Evolutionary conservation across 2,113 vertebrate genomes (phyloP).

Genomic region (Vidua chalybeata): DNA sequence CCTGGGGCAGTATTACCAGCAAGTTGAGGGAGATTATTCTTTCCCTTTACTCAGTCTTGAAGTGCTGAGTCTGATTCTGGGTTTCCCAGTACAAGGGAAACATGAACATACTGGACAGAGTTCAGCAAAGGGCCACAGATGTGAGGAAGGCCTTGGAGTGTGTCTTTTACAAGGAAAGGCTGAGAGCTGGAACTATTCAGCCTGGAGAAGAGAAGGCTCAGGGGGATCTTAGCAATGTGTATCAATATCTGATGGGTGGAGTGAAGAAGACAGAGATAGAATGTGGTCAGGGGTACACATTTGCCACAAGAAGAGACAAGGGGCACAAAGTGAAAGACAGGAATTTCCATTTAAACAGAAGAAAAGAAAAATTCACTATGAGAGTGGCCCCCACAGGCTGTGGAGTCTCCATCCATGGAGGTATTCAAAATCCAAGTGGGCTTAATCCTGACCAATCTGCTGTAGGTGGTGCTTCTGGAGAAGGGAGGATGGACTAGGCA

Average conservation of each 20-base stretch:
- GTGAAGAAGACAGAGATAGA: neutral
- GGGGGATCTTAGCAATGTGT: neutral
- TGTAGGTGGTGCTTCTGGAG: neutral
- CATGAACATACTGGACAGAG: neutral
- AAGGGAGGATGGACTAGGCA: no score
- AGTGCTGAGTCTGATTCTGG: neutral
- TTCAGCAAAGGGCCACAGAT: neutral
- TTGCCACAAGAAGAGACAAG: neutral
- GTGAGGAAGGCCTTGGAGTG: neutral
- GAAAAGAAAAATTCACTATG: neutral
- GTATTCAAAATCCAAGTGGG: neutral
- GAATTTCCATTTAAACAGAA: neutral
- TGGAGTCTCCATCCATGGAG: neutral
- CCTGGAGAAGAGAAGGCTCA: neutral
- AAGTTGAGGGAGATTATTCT: neutral
- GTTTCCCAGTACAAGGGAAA: neutral
- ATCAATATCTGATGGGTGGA: neutral
- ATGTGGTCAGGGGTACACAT: neutral
- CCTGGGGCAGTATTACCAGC: neutral
- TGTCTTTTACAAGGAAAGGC: neutral
- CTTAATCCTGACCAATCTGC: neutral
- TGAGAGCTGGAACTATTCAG: neutral
- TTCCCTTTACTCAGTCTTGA: neutral
- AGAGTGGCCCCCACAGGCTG: neutral
- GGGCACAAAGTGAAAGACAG: neutral